Evolutionary conservation across 2,113 vertebrate genomes (phyloP), one percentile per base, ranked within the genome.

Genomic region (Ailurus styani): DNA sequence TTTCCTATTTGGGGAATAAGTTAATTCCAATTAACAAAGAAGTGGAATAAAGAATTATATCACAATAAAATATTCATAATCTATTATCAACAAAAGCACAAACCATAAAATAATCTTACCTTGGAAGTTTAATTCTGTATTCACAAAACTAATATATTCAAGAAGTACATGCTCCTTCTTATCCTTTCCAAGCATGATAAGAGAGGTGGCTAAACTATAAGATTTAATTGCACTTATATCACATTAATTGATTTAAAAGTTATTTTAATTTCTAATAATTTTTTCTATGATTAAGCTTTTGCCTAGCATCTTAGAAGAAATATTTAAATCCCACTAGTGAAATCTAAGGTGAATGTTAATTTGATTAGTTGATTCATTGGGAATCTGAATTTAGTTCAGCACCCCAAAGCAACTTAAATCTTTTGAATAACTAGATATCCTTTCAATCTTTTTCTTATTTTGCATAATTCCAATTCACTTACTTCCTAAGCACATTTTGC

Each of bases 81-180:
- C 18, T 87, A 91, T 82, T 97, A 68, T 85, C 40, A 98, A 84
- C 60, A 60, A 97, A 91, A 93, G 34, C 23, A 97, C 87, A 95
- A 98, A 95, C 92, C 96, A 97, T 75, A 97, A 93, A 57, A 93
- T 98, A 98, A 98, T 98, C 91, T 98, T 97, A 98, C 95, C 92
- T 97, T 72, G 40, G 84, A 86, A 96, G 72, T 93, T 93, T 98
- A 97, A 98, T 98, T 98, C 97, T 97, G 93, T 52, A 85, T 79
- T 98, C 90, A 97, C 68, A 98, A 93, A 97, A 95, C 75, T 97
- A 98, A 98, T 95, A 97, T 95, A 96, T 98, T 97, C 97, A 97
- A 97, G 88, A 94, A 91, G 27, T 37, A 90, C 52, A 77, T 96
- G 66, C 21, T 75, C 93, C 86, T 98, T 97, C 95, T 98, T 97